phyloP scores from a whole-genome alignment of 2,888 invertebrate species.

The Leucoma salicis region DNA sequence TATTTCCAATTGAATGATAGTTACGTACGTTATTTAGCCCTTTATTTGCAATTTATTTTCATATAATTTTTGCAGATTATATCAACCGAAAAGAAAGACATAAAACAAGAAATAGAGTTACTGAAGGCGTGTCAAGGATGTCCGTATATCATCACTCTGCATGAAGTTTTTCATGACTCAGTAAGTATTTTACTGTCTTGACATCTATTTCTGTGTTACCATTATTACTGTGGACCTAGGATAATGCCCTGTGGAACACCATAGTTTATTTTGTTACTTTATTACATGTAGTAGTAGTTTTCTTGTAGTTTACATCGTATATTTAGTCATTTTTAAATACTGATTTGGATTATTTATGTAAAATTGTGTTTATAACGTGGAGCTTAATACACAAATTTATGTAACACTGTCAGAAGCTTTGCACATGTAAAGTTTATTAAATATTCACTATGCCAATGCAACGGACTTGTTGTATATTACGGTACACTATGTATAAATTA shows the following conservation, averaged over 20 bases:
- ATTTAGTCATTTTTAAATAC: too few relatives aligned
- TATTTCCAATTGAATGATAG: too few relatives aligned
- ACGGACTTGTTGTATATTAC: too few relatives aligned
- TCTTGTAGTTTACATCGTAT: too few relatives aligned
- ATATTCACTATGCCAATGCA: too few relatives aligned
- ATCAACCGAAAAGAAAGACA: conserved; percentile 70
- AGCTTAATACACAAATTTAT: too few relatives aligned
- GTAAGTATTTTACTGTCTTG: conserved; percentile 55
- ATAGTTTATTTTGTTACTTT: not conserved
- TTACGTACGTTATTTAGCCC: not conserved
- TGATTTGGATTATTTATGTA: too few relatives aligned
- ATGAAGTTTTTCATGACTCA: conserved; percentile 92
- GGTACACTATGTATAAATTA: too few relatives aligned
- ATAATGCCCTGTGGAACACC: not conserved
- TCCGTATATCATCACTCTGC: conserved; percentile 91
- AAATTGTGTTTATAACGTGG: too few relatives aligned
- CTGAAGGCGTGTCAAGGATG: conserved; percentile 94
- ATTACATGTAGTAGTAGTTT: too few relatives aligned
- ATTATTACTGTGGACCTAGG: not conserved
- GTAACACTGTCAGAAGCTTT: too few relatives aligned
- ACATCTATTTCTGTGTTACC: not conserved
- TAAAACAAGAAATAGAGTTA: conserved; percentile 85
- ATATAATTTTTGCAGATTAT: conserved; percentile 66
- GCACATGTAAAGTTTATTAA: too few relatives aligned
- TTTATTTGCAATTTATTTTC: not conserved